A percentile compares a stretch with the other conserved stretches of the same genome.
Conservation (phyloP, 2,113 vertebrate species). For the Pimephales promelas region DNA sequence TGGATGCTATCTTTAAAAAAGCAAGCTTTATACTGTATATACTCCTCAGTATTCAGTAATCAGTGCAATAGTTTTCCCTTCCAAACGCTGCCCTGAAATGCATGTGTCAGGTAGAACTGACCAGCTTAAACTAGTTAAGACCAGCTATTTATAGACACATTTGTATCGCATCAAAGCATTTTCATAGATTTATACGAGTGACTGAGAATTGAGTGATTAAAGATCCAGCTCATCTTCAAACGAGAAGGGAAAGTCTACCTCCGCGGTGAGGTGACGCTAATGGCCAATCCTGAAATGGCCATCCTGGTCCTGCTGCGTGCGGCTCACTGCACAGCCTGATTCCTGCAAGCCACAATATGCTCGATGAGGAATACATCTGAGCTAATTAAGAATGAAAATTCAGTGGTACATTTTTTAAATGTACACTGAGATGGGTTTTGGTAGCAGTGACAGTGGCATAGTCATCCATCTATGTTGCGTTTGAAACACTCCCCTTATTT, state of each 20-base stretch:
- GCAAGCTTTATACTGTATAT: not conserved
- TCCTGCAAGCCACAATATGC: slow-evolving; percentile 26
- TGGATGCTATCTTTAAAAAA: not conserved
- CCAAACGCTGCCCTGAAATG: not conserved
- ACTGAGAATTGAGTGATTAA: not conserved
- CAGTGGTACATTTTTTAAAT: slow-evolving; percentile 59
- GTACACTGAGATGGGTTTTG: slow-evolving; percentile 45
- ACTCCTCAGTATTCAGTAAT: not conserved
- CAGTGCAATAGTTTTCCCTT: not conserved
- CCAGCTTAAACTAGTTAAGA: not conserved
- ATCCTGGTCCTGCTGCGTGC: slow-evolving; percentile 21
- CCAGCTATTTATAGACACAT: slow-evolving; percentile 8
- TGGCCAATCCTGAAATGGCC: slow-evolving; percentile 24
- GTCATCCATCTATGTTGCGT: slow-evolving; percentile 19
- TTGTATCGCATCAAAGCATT: not conserved
- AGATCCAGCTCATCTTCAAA: slow-evolving; percentile 13
- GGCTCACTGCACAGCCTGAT: slow-evolving; percentile 25
- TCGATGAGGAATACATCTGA: slow-evolving; percentile 10
- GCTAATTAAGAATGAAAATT: slow-evolving; percentile 67
- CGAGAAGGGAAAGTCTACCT: slow-evolving; percentile 5
- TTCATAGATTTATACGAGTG: not conserved
- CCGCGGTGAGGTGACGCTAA: slow-evolving; percentile 20
- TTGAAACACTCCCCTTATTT: slow-evolving; percentile 45
- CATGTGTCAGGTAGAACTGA: not conserved
- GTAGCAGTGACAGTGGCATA: slow-evolving; percentile 4